Evolutionary conservation across 1,140 invertebrate genomes (phyloP).

Genomic region (Stratiolaelaps scimitus): DNA sequence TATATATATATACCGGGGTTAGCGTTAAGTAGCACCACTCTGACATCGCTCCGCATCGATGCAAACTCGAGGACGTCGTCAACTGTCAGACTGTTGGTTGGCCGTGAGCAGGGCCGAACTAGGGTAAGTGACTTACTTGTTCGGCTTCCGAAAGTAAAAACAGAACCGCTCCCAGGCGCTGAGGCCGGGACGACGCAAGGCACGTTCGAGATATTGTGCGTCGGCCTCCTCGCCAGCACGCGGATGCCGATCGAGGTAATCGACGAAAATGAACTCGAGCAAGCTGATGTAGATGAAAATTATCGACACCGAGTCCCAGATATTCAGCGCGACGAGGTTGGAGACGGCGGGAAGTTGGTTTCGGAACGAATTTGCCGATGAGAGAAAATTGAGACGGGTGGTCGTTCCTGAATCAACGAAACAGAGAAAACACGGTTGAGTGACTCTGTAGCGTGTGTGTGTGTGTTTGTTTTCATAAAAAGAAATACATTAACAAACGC

Average conservation of each 20-base stretch:
- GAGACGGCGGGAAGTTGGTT: neutral
- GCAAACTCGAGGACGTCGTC: too few relatives aligned
- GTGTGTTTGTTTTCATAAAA: too few relatives aligned
- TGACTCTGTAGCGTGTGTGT: too few relatives aligned
- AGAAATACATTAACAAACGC: too few relatives aligned
- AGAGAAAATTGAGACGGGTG: conserved; percentile 11
- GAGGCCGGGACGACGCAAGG: neutral
- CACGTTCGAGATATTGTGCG: neutral
- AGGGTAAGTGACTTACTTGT: neutral
- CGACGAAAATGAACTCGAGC: conserved; percentile 24
- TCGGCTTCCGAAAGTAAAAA: conserved; percentile 23
- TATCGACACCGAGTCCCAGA: conserved; percentile 22
- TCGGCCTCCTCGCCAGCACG: conserved; percentile 4
- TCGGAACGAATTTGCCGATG: neutral
- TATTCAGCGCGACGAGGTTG: conserved; percentile 1
- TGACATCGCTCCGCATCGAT: too few relatives aligned
- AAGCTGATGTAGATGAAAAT: conserved; percentile 21
- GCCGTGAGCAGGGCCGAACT: too few relatives aligned
- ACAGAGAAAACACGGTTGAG: too few relatives aligned
- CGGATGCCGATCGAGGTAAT: conserved; percentile 11
- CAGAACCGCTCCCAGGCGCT: conserved; percentile 13
- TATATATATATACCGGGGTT: too few relatives aligned
- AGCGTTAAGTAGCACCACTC: too few relatives aligned
- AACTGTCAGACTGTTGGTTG: too few relatives aligned
- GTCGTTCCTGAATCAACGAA: neutral